These are phyloP conservation scores for Emberiza fucata DNA, from an alignment of 2,113 vertebrate genomes.

Conservation along the genomic window DNA sequence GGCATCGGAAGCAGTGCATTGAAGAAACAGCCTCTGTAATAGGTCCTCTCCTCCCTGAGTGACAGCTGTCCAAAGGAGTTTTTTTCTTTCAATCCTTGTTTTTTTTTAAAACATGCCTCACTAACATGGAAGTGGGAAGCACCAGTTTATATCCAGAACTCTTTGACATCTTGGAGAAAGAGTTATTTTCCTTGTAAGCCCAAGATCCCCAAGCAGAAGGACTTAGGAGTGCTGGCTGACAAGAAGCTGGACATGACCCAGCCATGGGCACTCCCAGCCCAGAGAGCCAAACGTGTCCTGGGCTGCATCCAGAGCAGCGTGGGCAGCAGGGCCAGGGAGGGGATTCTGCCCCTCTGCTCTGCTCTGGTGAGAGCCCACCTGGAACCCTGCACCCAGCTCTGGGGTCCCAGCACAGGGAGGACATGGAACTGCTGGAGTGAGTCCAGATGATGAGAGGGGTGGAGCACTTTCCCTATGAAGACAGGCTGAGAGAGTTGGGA, in stretches of 20 bases:
- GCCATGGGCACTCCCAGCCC: neutral
- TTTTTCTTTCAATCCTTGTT: neutral
- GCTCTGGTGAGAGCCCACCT: neutral
- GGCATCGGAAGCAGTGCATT: neutral
- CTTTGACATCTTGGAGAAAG: neutral
- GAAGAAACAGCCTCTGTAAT: neutral
- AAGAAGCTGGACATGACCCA: neutral
- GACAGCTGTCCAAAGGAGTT: neutral
- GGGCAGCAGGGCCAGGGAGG: neutral
- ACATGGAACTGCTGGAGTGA: accelerated
- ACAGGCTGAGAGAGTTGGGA: neutral
- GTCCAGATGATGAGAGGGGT: neutral
- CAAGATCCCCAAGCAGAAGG: neutral
- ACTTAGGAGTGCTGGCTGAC: neutral
- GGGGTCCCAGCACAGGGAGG: neutral
- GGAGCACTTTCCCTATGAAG: neutral
- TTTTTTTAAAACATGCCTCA: neutral
- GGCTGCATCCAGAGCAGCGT: neutral
- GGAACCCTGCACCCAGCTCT: neutral
- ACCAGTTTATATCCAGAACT: neutral
- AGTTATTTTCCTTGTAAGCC: neutral
- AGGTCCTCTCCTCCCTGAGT: neutral
- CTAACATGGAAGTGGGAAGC: neutral
- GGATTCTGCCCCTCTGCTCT: neutral
- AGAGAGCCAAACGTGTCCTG: neutral